Percentiles rank a stretch among this genome's conserved stretches.
phyloP scores from a whole-genome alignment of 2,113 vertebrate genomes.

The Trochalopteron elliotii region DNA sequence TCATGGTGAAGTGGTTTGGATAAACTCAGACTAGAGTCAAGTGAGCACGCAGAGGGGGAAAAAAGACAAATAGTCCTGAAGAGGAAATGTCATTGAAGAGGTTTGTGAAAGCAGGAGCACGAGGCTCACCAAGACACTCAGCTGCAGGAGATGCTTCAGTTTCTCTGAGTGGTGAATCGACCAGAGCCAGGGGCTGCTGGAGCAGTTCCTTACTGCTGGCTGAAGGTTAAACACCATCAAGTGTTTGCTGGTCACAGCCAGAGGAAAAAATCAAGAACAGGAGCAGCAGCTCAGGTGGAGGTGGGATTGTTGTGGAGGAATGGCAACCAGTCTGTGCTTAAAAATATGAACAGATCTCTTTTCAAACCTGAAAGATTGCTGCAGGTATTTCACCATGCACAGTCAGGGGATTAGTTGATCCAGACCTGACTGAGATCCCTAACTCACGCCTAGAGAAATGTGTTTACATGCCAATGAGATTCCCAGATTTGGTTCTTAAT shows the following conservation, averaged over 20 bases:
- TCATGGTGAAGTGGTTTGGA: neutral
- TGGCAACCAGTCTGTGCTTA: neutral
- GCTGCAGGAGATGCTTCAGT: neutral
- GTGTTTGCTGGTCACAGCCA: neutral
- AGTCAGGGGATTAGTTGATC: neutral
- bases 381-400: neutral
- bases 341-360: neutral
- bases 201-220: neutral
- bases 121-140: neutral
- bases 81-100: neutral
- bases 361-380: neutral
- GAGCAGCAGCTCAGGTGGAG: neutral
- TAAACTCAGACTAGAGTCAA: conserved; percentile 1
- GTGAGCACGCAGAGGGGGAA: neutral
- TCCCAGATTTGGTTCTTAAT: neutral
- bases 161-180: neutral
- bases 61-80: conserved; percentile 8
- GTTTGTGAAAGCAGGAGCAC: neutral
- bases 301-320: neutral
- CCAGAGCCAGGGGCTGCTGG: neutral
- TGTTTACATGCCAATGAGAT: neutral
- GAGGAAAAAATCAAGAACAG: neutral
- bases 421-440: neutral
- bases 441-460: neutral
- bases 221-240: neutral